These are phyloP conservation scores for Eupeodes latifasciatus DNA, from an alignment of 2,888 invertebrate species.

Conservation along the genomic window DNA sequence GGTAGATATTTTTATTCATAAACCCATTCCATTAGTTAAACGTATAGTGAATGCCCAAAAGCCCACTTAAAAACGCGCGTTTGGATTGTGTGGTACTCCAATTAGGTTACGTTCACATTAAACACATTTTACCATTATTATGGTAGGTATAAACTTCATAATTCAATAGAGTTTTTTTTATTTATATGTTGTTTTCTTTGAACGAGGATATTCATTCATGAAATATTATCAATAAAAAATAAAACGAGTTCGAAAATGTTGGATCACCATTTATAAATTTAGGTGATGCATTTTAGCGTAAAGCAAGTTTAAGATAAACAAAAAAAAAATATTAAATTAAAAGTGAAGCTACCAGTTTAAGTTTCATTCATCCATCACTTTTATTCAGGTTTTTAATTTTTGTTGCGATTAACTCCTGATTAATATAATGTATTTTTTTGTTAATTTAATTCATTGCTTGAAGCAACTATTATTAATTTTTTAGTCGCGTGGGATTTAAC, in stretches of 20 bases:
- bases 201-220: conserved; percentile 57
- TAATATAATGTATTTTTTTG: conserved; percentile 12
- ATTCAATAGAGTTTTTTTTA: neutral
- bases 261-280: conserved; percentile 22
- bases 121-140: neutral
- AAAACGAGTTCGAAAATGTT: conserved; percentile 49
- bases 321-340: neutral
- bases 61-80: conserved; percentile 59
- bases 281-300: conserved; percentile 32
- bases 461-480: neutral
- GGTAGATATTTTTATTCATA: neutral
- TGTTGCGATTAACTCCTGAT: conserved; percentile 15
- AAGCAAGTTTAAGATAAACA: neutral
- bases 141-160: neutral
- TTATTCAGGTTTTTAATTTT: conserved; percentile 26
- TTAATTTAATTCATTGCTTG: conserved; percentile 11
- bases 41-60: conserved; percentile 23
- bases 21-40: conserved; percentile 10
- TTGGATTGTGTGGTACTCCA: conserved; percentile 43
- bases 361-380: conserved; percentile 65
- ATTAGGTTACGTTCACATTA: conserved; percentile 55
- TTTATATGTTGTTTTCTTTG: neutral
- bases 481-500: conserved; percentile 4
- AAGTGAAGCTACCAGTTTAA: conserved; percentile 52
- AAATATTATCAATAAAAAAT: conserved; percentile 20